A percentile compares a stretch with the other conserved stretches of the same genome.
These are phyloP conservation scores for Arion vulgaris DNA, from an alignment of 1,140 invertebrate species.

Conservation along the genomic window DNA sequence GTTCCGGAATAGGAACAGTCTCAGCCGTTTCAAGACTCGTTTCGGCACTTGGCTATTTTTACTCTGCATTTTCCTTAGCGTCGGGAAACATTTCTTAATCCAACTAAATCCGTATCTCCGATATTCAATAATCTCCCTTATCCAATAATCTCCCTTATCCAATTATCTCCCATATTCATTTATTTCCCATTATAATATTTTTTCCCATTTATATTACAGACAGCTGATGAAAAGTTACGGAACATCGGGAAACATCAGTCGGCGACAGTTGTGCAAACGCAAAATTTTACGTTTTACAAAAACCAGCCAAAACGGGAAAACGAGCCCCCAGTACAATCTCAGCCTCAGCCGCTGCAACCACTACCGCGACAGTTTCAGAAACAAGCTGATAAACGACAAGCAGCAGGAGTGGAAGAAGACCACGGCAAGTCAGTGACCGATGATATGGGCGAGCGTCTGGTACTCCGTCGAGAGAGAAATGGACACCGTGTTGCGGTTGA, in stretches of 20 bases:
- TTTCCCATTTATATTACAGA: constrained; percentile 51
- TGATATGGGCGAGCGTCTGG: constrained; percentile 55
- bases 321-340: background rate
- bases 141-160: too few relatives aligned
- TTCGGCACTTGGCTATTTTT: too few relatives aligned
- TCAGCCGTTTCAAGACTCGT: too few relatives aligned
- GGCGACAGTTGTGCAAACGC: constrained; percentile 23
- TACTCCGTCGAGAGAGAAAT: constrained; percentile 32
- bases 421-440: background rate
- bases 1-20: too few relatives aligned
- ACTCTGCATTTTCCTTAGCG: too few relatives aligned
- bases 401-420: background rate
- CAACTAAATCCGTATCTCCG: too few relatives aligned
- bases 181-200: too few relatives aligned
- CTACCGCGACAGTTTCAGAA: constrained; percentile 25
- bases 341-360: constrained; percentile 3
- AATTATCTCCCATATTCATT: too few relatives aligned
- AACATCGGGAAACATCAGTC: constrained; percentile 54
- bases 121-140: too few relatives aligned
- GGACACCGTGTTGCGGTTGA: constrained; percentile 23
- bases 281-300: constrained; percentile 25
- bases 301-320: constrained; percentile 15
- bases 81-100: too few relatives aligned
- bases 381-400: constrained; percentile 31
- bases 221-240: constrained; percentile 66